These are phyloP conservation scores for Erinaceus europaeus DNA, from an alignment of 2,113 vertebrate genomes.

Conservation along the genomic window DNA sequence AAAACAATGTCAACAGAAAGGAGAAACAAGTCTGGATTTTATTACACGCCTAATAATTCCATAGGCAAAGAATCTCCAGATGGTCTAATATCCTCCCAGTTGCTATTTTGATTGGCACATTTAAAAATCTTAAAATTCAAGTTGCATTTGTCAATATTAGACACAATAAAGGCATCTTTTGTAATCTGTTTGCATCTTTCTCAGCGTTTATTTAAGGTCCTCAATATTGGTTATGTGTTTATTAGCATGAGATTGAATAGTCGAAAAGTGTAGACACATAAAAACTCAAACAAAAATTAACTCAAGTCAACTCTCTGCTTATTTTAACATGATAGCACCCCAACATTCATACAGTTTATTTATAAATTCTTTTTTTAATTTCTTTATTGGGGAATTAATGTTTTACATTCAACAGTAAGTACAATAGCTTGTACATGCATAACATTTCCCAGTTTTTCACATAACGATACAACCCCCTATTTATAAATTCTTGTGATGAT, in stretches of 20 bases:
- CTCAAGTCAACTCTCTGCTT: no score
- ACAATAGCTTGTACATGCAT: no score
- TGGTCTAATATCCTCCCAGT: conserved; percentile 16
- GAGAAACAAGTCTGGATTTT: conserved; percentile 7
- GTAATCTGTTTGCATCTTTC: conserved; percentile 8
- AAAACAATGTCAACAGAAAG: neutral
- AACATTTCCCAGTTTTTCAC: no score
- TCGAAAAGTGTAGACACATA: neutral
- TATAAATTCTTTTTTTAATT: no score
- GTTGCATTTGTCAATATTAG: conserved; percentile 14
- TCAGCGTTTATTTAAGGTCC: conserved; percentile 7
- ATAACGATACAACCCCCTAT: neutral
- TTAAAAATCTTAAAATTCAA: conserved; percentile 38
- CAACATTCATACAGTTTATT: neutral
- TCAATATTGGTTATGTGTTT: neutral
- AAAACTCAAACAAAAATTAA: neutral
- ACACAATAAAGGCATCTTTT: neutral
- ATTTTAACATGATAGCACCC: neutral
- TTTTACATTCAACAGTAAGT: no score
- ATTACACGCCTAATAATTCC: conserved; percentile 13
- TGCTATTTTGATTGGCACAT: conserved; percentile 37
- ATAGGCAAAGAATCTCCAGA: conserved; percentile 42
- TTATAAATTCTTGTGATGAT: conserved; percentile 25
- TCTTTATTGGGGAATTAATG: no score
- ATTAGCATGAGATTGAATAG: neutral